Evolutionary conservation across 1,140 invertebrate species (phyloP), one percentile per base, ranked within the genome.

Genomic region (Metopolophium dirhodum): DNA sequence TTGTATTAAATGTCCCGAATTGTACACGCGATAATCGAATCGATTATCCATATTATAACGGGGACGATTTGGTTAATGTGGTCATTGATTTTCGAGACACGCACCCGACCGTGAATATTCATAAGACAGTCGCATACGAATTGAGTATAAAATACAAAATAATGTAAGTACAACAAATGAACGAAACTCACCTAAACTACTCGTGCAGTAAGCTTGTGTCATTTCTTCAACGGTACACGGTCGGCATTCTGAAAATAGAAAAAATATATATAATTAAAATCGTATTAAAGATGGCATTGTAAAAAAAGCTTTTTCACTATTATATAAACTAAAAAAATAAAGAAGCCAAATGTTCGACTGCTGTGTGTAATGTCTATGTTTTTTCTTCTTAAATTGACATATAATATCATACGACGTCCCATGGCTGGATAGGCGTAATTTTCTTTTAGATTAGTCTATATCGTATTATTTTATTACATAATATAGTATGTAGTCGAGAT

Each of bases 201-300:
- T 93, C 47, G 91, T 93, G 91, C 91, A 93, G 91, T 93, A 93
- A 57, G 91, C 91, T 86, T 93, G 91, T 86, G 91, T 93, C 91
- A 93, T 93, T 93, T 93, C 91, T 86, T 93, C 91, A 18, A 93
- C 82, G 22, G 91, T 93, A n/a, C 91, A 93, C 18, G 91, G 91
- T 20, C 91, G 91, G 41, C 91, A 93, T 14, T 93, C 91, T 93
- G 91, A 54, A 92, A 93, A 49, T 7, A 93, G 41, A 93, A 41
- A 51, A 86, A 86, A 7, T 54, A 83, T 37, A 35, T 92, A 86
- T 86, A 93, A 93, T 93, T 85, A 93, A 93, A 93, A 85, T 86
- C 91, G 77, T 86, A 93, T 93, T 93, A 93, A n/a, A 54, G 61
- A n/a, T 77, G 61, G 18, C 30, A 77, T 35, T 77, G 30, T n/a